Base-by-base conservation (phyloP, 2,113 vertebrate species). In the Caloenas nicobarica region DNA sequence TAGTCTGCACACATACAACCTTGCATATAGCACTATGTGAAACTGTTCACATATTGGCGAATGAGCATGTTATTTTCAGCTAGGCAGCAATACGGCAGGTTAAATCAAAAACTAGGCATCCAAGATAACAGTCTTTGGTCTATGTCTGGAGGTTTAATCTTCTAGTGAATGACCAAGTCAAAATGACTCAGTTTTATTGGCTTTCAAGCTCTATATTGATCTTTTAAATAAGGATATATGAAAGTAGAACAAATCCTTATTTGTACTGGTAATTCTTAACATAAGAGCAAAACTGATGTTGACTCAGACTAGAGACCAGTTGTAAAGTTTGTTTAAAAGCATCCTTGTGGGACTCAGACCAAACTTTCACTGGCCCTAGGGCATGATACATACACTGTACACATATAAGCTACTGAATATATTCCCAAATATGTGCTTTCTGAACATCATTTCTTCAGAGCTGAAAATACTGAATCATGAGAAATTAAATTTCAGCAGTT, bases 271-370 rank as follows among this genome's bases (percentile, higher is more conserved):
- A 93, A 73, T 77, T 83, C 28, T 73, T 80, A 81, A 58, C 46
- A 16, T 23, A 69, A 79, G 28, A 82, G 16, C 11, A 86, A 89
- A 93, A 61, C 9, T 54, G 31, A 64, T 66, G 46, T 54, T 66
- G 72, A 33, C 17, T 46, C 56, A 83, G 29, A 48, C 48, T 33
- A 42, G 34, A 74, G 26, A 88, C 21, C 40, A 48, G 26, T n/a
- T 68, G n/a, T 46, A 88, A 93, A 76, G 33, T 48, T 71, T 88
- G 56, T 73, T 91, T 86, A 66, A 78, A 96, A 94, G 38, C 38
- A 68, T 80, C 33, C 19, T 36, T 68, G 50, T 68, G 72, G 64
- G 34, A 86, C 25, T 78, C 48, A 74, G 42, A 57, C 13, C 46
- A 64, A 88, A 68, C 10, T 82, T 73, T 40, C n/a, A 42, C 10